These are phyloP conservation scores for Pygmarrhopalites habei DNA, from an alignment of 1,140 invertebrate genomes.

Conservation along the genomic window DNA sequence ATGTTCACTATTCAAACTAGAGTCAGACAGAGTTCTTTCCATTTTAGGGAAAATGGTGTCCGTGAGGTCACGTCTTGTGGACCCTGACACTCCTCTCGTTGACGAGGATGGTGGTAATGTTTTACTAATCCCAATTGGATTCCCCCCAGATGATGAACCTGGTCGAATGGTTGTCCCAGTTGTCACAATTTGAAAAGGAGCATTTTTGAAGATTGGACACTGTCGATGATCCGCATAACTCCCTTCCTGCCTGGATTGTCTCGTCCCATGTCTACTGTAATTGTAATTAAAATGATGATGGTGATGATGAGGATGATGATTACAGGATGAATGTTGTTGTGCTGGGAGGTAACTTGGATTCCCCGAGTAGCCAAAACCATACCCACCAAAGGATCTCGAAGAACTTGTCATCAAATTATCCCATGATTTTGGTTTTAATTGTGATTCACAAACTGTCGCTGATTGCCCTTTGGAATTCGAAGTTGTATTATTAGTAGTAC, in stretches of 20 bases:
- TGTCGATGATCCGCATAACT: neutral
- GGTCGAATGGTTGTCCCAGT: neutral
- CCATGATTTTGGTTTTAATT: conserved; percentile 34
- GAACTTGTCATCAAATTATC: conserved; percentile 36
- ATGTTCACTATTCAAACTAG: conserved; percentile 38
- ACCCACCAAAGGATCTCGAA: conserved; percentile 39
- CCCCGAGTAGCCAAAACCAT: conserved; percentile 40
- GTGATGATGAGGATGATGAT: conserved; percentile 39
- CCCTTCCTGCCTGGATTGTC: neutral
- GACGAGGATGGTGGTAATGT: conserved; percentile 24
- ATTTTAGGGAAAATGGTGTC: conserved; percentile 19
- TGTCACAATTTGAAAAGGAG: neutral
- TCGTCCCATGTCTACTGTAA: conserved; percentile 18
- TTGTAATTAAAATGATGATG: conserved; percentile 34
- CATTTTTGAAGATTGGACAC: neutral
- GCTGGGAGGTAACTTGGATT: conserved; percentile 34
- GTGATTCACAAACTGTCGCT: neutral
- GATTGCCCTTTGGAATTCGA: neutral
- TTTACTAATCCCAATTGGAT: conserved; percentile 9
- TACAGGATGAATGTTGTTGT: conserved; percentile 33
- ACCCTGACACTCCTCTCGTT: conserved; percentile 2
- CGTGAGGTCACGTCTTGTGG: neutral
- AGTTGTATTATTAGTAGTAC: too few species aligned
- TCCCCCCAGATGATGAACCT: conserved; percentile 7
- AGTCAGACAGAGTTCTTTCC: conserved; percentile 37